Conservation (phyloP, 2,797 vertebrate genomes). For the Labeo calbasu region DNA sequence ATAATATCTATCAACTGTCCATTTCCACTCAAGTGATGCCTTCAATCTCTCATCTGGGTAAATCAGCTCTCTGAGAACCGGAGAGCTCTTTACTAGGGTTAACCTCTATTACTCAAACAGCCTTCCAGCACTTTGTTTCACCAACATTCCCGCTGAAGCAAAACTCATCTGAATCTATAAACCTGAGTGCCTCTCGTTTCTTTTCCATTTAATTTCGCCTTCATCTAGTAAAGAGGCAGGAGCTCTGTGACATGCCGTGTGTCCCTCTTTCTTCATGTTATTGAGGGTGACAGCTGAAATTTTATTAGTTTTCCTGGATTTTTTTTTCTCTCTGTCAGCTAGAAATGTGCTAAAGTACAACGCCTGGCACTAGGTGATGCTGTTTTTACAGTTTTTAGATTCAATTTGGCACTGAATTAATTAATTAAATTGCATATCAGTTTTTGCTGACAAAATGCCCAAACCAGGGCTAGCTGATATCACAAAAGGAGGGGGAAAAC, state of each 20-base stretch:
- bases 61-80: slow-evolving; percentile 28
- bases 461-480: too few species aligned
- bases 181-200: slow-evolving; percentile 66
- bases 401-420: not conserved
- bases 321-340: slow-evolving; percentile 54
- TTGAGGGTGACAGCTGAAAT: slow-evolving; percentile 68
- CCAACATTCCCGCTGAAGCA: slow-evolving; percentile 50
- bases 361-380: slow-evolving; percentile 32
- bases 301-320: slow-evolving; percentile 63
- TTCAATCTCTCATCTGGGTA: slow-evolving; percentile 29
- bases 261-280: slow-evolving; percentile 63
- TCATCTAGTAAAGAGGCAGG: slow-evolving; percentile 70
- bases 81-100: slow-evolving; percentile 57
- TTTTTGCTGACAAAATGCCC: not conserved
- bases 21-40: slow-evolving; percentile 14
- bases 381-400: not conserved
- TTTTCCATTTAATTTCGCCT: slow-evolving; percentile 63
- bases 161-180: slow-evolving; percentile 60
- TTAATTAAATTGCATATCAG: not conserved
- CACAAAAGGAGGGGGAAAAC: too few species aligned
- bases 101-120: slow-evolving; percentile 59
- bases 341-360: slow-evolving; percentile 37
- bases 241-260: slow-evolving; percentile 63
- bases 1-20: slow-evolving; percentile 46
- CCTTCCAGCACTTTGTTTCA: slow-evolving; percentile 56